Conservation (phyloP, 2,797 vertebrate species). For the Oreochromis mossambicus region DNA sequence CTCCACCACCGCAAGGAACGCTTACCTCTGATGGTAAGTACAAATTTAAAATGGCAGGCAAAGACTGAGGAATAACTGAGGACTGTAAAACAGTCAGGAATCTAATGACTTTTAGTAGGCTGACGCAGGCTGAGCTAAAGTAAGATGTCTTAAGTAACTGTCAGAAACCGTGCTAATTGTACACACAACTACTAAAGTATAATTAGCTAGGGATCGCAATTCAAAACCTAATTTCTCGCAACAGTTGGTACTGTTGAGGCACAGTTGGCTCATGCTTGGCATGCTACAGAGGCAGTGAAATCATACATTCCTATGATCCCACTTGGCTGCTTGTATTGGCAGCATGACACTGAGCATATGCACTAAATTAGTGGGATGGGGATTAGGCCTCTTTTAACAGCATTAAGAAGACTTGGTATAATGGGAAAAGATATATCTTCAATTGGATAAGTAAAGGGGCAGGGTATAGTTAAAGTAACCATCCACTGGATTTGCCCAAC, state of each 20-base stretch:
- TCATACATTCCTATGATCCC: conserved; percentile 61
- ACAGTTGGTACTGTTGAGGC: conserved; percentile 19
- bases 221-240: conserved; percentile 11
- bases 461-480: not conserved
- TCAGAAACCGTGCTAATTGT: not conserved
- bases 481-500: not conserved
- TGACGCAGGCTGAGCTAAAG: not conserved
- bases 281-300: conserved; percentile 35
- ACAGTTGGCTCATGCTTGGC: conserved; percentile 47
- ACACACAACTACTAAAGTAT: not conserved
- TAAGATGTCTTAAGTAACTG: not conserved
- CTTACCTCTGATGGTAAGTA: conserved; percentile 87
- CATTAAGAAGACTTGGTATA: conserved; percentile 7
- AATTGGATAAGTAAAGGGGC: not conserved
- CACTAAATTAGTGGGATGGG: conserved; percentile 38
- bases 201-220: not conserved
- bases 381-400: conserved; percentile 1
- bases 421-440: not conserved
- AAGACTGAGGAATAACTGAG: not conserved
- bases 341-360: conserved; percentile 38
- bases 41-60: not conserved
- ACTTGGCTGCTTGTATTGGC: conserved; percentile 31
- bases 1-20: conserved; percentile 81
- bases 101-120: not conserved
- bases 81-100: not conserved